Evolutionary conservation across 2,797 vertebrate genomes (phyloP).

Genomic region (Mus spretus): DNA sequence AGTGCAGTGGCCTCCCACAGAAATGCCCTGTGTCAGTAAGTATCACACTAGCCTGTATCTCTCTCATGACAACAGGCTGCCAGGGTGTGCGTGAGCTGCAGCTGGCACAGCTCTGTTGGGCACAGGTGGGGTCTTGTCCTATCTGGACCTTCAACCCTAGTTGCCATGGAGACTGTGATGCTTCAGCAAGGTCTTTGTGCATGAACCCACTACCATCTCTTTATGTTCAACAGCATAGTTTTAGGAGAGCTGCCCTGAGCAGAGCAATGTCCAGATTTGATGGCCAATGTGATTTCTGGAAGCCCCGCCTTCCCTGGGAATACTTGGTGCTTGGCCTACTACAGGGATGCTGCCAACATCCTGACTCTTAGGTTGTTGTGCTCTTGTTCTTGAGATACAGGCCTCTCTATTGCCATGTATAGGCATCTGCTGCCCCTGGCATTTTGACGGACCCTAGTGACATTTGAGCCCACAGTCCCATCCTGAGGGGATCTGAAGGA

Average conservation of each 20-base stretch:
- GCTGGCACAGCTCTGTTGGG: background rate
- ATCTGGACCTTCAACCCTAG: background rate
- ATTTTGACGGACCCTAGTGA: background rate
- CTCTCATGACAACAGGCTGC: background rate
- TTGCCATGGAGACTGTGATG: slow-evolving; percentile 9
- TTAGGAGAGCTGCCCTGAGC: background rate
- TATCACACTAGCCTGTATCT: background rate
- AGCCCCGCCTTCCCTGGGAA: background rate
- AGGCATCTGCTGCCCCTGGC: background rate
- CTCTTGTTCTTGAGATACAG: background rate
- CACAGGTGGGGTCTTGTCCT: background rate
- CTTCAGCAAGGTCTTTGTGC: background rate
- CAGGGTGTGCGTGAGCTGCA: background rate
- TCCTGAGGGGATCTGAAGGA: background rate
- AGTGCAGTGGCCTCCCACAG: background rate
- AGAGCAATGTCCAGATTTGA: background rate
- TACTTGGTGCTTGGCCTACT: background rate
- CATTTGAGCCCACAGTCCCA: background rate
- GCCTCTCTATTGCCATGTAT: background rate
- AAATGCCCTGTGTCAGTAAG: background rate
- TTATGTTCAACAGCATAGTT: background rate
- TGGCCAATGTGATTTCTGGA: background rate
- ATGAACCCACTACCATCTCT: background rate
- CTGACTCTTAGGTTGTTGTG: background rate
- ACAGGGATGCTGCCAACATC: background rate